Percentiles rank a stretch among this genome's conserved stretches.
phyloP scores from a whole-genome alignment of 2,113 vertebrate species.

The Salvelinus sp. region DNA sequence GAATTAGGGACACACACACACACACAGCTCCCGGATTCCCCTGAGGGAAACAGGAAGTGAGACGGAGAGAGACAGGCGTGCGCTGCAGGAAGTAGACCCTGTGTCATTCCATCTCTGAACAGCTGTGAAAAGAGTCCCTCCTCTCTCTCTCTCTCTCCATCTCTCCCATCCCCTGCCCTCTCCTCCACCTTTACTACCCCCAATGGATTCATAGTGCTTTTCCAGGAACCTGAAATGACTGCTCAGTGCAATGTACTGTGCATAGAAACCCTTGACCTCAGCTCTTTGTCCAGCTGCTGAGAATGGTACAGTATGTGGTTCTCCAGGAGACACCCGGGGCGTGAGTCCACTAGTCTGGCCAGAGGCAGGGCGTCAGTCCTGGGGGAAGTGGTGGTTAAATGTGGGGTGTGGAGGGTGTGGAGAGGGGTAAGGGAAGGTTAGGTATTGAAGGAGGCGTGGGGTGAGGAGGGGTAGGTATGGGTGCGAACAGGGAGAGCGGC shows the following conservation, averaged over 20 bases:
- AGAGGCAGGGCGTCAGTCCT: slow-evolving; percentile 48
- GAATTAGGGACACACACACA: too few species aligned
- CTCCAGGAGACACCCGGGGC: slow-evolving; percentile 68
- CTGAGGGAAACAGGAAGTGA: too few species aligned
- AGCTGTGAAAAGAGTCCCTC: too few species aligned
- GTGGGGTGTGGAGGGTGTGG: slow-evolving; percentile 19
- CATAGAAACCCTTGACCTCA: slow-evolving; percentile 31
- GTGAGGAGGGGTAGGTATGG: slow-evolving; percentile 19
- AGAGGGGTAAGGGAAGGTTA: slow-evolving; percentile 13
- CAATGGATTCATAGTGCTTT: too few species aligned
- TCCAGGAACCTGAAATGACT: neutral
- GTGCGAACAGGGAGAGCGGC: slow-evolving; percentile 19
- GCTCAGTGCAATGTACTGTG: slow-evolving; percentile 35
- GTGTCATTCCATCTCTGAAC: too few species aligned
- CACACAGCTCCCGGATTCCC: too few species aligned
- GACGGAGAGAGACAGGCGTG: too few species aligned
- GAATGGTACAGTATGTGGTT: slow-evolving; percentile 76
- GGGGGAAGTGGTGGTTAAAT: slow-evolving; percentile 56
- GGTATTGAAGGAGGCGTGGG: slow-evolving; percentile 19
- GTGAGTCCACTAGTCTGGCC: slow-evolving; percentile 76
- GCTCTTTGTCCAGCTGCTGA: slow-evolving; percentile 53
- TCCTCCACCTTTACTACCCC: too few species aligned
- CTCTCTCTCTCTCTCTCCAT: too few species aligned
- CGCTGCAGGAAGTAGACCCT: too few species aligned
- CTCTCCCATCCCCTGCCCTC: too few species aligned